Percentiles rank a stretch among this genome's conserved stretches.
Evolutionary conservation across 2,797 vertebrate genomes (phyloP).

Genomic region (Galago senegalensis): DNA sequence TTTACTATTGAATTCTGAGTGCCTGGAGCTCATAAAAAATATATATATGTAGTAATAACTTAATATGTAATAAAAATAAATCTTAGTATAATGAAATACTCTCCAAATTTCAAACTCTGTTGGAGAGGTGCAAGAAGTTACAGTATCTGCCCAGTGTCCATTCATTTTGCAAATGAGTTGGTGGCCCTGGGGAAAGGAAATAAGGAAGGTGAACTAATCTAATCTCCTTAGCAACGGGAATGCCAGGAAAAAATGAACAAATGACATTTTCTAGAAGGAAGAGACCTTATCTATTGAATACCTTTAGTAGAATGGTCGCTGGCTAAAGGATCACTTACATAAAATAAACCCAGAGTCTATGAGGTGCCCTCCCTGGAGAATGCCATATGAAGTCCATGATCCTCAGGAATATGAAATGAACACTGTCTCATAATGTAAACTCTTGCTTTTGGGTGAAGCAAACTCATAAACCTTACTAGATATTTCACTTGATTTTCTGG

Average conservation of each 20-base stretch:
- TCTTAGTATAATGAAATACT: constrained; percentile 17
- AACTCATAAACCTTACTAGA: background rate
- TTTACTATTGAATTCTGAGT: constrained; percentile 31
- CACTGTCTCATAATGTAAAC: background rate
- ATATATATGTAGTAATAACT: background rate
- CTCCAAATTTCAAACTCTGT: background rate
- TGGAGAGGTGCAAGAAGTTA: background rate
- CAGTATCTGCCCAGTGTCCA: background rate
- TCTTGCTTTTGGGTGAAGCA: background rate
- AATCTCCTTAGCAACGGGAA: background rate
- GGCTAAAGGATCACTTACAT: background rate
- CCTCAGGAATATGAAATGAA: constrained; percentile 6
- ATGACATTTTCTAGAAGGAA: constrained; percentile 52
- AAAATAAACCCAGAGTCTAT: constrained; percentile 37
- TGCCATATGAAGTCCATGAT: background rate
- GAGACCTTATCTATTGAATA: background rate
- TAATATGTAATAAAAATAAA: background rate
- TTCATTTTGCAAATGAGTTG: background rate
- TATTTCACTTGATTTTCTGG: background rate
- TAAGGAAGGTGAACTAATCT: background rate
- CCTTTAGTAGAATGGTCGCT: background rate
- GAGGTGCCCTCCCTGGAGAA: background rate
- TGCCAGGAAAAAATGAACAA: background rate
- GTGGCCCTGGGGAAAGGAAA: background rate
- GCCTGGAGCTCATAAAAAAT: background rate